A percentile compares a stretch with the other conserved stretches of the same genome.
Conservation (phyloP, 1,140 invertebrate species). For the Bombus consobrinus region DNA sequence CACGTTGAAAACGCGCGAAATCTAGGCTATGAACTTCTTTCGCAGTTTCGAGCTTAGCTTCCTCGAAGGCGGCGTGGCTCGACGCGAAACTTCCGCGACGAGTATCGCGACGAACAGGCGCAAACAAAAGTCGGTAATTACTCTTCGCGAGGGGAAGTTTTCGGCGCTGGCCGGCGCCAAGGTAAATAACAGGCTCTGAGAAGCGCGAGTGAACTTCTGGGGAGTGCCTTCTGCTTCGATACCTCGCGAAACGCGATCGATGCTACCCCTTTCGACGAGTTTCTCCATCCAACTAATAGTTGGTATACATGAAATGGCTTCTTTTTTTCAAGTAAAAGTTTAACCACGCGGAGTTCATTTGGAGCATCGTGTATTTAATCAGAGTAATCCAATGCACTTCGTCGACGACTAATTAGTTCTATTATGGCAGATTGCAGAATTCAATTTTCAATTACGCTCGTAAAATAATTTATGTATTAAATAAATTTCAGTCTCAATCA, state of each 20-base stretch:
- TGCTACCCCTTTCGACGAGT: not conserved
- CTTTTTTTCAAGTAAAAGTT: not conserved
- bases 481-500: not conserved
- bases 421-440: not conserved
- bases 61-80: not conserved
- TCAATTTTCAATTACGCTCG: too few relatives aligned
- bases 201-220: conserved; percentile 9
- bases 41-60: not conserved
- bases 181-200: conserved; percentile 33
- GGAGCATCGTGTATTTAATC: not conserved
- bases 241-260: conserved; percentile 43
- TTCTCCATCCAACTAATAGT: not conserved
- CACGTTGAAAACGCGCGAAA: not conserved
- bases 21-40: conserved; percentile 14
- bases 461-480: not conserved
- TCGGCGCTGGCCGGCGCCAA: conserved; percentile 9
- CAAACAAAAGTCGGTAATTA: conserved; percentile 43
- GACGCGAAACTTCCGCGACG: conserved; percentile 7
- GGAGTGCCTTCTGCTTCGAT: conserved; percentile 19
- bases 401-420: not conserved
- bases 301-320: not conserved
- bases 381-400: not conserved
- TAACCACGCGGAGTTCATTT: too few relatives aligned
- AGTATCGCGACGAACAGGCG: conserved; percentile 2
- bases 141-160: conserved; percentile 14